Conservation (phyloP, 2,113 vertebrate species). For the Panurus biarmicus region DNA sequence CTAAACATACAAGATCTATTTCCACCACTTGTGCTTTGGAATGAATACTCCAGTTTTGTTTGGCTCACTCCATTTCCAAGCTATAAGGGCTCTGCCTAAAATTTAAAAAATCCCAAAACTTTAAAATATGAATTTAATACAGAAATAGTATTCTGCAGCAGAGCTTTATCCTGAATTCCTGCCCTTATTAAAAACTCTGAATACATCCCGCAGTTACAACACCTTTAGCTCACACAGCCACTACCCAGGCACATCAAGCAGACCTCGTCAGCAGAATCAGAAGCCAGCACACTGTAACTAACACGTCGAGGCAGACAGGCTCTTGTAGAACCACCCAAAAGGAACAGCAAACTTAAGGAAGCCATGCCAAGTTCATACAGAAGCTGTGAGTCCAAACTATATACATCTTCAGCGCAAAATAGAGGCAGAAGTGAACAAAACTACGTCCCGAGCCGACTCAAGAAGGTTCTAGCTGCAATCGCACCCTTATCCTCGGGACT, state of each 20-base stretch:
- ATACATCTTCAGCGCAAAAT: not conserved
- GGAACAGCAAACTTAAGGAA: not conserved
- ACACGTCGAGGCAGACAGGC: not conserved
- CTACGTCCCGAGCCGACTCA: no score
- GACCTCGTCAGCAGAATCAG: not conserved
- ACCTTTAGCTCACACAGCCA: not conserved
- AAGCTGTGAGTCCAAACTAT: not conserved
- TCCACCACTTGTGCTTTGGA: not conserved
- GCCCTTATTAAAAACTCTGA: not conserved
- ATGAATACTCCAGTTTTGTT: not conserved
- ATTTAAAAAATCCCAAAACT: rapidly evolving
- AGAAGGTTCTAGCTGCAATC: not conserved
- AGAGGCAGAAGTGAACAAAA: not conserved
- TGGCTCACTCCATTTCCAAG: not conserved
- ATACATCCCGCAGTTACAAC: not conserved
- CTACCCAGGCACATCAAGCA: not conserved
- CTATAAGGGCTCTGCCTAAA: not conserved
- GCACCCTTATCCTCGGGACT: not conserved
- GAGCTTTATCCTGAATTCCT: not conserved
- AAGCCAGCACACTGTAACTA: not conserved
- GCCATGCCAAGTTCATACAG: not conserved
- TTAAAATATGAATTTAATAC: not conserved
- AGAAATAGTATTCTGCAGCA: not conserved
- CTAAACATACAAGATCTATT: not conserved
- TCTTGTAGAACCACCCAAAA: not conserved